Evolutionary conservation across 2,797 vertebrate species (phyloP).

Genomic region (Pygocentrus nattereri): DNA sequence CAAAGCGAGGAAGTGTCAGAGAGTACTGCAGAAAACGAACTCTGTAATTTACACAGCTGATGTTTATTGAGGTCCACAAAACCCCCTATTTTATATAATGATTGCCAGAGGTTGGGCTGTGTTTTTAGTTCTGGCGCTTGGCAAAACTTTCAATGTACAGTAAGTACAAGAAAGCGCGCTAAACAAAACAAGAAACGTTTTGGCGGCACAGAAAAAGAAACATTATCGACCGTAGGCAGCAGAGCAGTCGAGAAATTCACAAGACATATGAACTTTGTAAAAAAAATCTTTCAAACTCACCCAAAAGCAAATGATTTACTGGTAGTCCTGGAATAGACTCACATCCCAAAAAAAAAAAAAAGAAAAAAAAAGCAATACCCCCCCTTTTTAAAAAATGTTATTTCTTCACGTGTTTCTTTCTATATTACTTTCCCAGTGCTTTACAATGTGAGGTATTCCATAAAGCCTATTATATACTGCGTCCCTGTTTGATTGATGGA

Average conservation of each 20-base stretch:
- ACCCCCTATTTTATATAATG: conserved; percentile 79
- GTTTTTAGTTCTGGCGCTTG: conserved; percentile 16
- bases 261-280: conserved; percentile 28
- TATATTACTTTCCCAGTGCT: conserved; percentile 31
- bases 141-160: conserved; percentile 66
- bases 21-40: conserved; percentile 79
- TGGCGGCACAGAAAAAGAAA: not conserved
- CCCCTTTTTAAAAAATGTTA: too few species aligned
- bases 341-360: not conserved
- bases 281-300: conserved; percentile 18
- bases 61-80: conserved; percentile 79
- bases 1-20: conserved; percentile 79
- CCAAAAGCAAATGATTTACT: conserved; percentile 21
- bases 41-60: conserved; percentile 82
- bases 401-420: conserved; percentile 51
- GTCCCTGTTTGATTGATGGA: conserved; percentile 57
- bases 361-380: conserved; percentile 1
- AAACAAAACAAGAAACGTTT: conserved; percentile 10
- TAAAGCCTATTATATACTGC: conserved; percentile 12
- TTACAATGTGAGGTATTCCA: conserved; percentile 34
- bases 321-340: not conserved
- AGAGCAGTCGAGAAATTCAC: not conserved
- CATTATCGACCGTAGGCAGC: conserved; percentile 5
- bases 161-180: conserved; percentile 2
- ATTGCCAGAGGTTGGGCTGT: conserved; percentile 65